These are phyloP conservation scores for Sinelater perroti DNA, from an alignment of 2,888 invertebrate genomes.

Conservation along the genomic window DNA sequence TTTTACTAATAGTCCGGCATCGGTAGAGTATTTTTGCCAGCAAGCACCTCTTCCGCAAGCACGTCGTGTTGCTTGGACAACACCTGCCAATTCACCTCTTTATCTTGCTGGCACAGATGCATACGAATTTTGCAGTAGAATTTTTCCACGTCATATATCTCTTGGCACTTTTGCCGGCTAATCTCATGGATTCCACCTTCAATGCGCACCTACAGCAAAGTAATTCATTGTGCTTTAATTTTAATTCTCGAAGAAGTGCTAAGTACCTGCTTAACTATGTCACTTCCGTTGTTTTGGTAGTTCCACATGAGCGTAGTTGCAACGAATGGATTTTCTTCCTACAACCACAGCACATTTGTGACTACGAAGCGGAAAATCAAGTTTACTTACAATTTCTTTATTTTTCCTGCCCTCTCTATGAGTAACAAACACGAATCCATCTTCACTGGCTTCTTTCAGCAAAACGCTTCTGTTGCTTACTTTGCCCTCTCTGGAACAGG, in stretches of 20 bases:
- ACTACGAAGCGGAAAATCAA: too few relatives aligned
- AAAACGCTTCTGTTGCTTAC: slow-evolving; percentile 53
- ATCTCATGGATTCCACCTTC: slow-evolving; percentile 59
- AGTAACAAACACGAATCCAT: slow-evolving; percentile 62
- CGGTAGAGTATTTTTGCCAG: slow-evolving; percentile 52
- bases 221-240: too few relatives aligned
- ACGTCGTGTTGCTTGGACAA: slow-evolving; percentile 60
- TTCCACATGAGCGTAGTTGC: slow-evolving; percentile 61
- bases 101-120: slow-evolving; percentile 61
- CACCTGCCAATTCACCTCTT: slow-evolving; percentile 60
- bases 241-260: too few relatives aligned
- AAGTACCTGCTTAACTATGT: slow-evolving; percentile 50
- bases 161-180: slow-evolving; percentile 49
- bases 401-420: slow-evolving; percentile 60
- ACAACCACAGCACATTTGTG: too few relatives aligned
- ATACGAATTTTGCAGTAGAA: slow-evolving; percentile 61
- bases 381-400: slow-evolving; percentile 59
- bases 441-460: slow-evolving; percentile 58
- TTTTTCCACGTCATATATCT: slow-evolving; percentile 60
- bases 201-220: slow-evolving; percentile 60
- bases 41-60: slow-evolving; percentile 52
- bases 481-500: slow-evolving; percentile 57
- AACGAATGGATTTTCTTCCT: slow-evolving; percentile 60
- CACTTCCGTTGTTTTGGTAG: slow-evolving; percentile 47
- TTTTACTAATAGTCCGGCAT: slow-evolving; percentile 64